These are phyloP conservation scores for Leptopilina clavipes DNA, from an alignment of 1,140 invertebrate species.

Conservation along the genomic window DNA sequence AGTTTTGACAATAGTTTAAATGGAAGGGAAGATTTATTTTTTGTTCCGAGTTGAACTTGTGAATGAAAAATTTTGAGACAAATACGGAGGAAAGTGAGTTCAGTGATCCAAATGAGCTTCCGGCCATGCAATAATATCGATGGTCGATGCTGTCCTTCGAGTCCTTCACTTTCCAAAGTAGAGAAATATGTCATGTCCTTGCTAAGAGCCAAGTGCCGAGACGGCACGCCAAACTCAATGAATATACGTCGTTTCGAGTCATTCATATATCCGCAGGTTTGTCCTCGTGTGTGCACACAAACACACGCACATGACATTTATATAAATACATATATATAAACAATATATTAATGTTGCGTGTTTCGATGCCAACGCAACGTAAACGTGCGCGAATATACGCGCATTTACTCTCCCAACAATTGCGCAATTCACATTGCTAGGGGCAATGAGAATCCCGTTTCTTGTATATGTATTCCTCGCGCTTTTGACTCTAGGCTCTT, in stretches of 20 bases:
- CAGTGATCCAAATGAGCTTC: constrained; percentile 25
- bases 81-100: neutral
- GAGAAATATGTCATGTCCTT: constrained; percentile 68
- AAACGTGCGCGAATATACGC: neutral
- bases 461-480: neutral
- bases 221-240: constrained; percentile 65
- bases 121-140: constrained; percentile 24
- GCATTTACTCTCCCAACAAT: constrained; percentile 13
- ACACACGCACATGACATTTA: constrained; percentile 34
- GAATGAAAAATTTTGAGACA: neutral
- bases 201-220: constrained; percentile 58
- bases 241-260: constrained; percentile 71
- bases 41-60: no score
- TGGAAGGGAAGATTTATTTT: no score
- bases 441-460: constrained; percentile 36
- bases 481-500: neutral
- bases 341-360: constrained; percentile 32
- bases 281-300: constrained; percentile 59
- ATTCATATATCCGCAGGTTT: constrained; percentile 71
- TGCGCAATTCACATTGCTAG: constrained; percentile 9
- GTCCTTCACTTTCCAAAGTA: constrained; percentile 23
- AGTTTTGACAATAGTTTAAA: no score
- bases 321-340: no score
- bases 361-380: neutral
- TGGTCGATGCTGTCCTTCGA: constrained; percentile 26